A percentile compares a stretch with the other conserved stretches of the same genome.
phyloP scores from a whole-genome alignment of 2,113 vertebrate genomes.

The Oncorhynchus mykiss region DNA sequence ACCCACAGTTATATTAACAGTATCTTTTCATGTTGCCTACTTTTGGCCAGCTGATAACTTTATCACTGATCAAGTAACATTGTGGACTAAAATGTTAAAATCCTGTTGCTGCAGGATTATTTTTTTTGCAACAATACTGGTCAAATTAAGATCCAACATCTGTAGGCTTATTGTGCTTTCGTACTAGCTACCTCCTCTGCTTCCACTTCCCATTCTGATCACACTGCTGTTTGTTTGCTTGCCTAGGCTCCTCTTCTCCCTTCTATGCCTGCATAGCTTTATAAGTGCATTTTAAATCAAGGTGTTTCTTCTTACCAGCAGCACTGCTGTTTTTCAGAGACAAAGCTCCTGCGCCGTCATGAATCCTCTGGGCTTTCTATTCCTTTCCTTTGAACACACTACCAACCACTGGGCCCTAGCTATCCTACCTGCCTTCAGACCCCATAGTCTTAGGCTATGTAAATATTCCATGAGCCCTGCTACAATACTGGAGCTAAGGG shows the following conservation, averaged over 20 bases:
- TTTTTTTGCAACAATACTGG: too few relatives aligned
- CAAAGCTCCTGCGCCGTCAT: constrained; percentile 56
- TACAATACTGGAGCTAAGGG: neutral
- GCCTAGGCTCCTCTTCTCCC: constrained; percentile 11
- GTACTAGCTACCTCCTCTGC: neutral
- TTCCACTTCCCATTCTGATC: constrained; percentile 65
- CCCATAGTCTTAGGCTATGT: constrained; percentile 55
- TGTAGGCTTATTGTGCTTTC: too few relatives aligned
- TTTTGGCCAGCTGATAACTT: too few relatives aligned
- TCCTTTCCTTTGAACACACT: constrained; percentile 70
- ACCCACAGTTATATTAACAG: too few relatives aligned
- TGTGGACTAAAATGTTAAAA: too few relatives aligned
- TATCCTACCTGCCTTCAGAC: constrained; percentile 46
- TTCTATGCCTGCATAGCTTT: constrained; percentile 59
- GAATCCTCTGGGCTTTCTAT: constrained; percentile 71
- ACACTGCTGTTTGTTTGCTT: constrained; percentile 52
- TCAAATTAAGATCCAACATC: too few relatives aligned
- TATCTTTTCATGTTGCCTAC: too few relatives aligned
- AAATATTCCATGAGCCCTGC: constrained; percentile 68
- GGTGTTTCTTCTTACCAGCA: constrained; percentile 62
- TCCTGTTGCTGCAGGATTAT: too few relatives aligned
- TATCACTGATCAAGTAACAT: too few relatives aligned
- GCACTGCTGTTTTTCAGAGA: constrained; percentile 63
- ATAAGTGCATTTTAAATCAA: constrained; percentile 77
- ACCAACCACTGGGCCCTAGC: constrained; percentile 58